phyloP scores from a whole-genome alignment of 2,113 vertebrate species.

The Thryonomys swinderianus region DNA sequence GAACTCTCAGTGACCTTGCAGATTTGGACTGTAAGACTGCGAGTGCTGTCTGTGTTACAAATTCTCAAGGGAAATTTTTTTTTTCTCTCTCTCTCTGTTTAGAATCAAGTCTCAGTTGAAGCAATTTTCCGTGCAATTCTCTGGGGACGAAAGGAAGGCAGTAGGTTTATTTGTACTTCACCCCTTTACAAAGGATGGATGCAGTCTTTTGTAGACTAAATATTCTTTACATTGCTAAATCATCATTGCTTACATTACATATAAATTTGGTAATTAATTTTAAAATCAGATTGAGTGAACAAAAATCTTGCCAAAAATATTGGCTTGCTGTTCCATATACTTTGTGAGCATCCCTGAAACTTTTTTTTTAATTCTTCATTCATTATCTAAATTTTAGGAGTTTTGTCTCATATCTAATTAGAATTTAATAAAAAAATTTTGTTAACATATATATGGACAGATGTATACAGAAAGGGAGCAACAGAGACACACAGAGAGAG shows the following conservation, averaged over 20 bases:
- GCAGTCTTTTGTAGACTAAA: neutral
- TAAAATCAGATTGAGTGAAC: neutral
- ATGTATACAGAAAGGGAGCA: neutral
- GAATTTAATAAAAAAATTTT: neutral
- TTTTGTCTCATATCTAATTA: neutral
- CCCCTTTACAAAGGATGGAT: neutral
- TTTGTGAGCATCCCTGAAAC: neutral
- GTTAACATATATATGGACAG: neutral
- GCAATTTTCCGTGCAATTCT: slow-evolving; percentile 44
- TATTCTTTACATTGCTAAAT: neutral
- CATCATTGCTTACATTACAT: neutral
- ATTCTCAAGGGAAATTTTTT: neutral
- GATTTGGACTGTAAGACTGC: neutral
- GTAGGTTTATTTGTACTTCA: neutral
- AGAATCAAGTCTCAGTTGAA: slow-evolving; percentile 10
- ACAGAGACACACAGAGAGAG: too few relatives aligned
- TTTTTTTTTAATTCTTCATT: neutral
- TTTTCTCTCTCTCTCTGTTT: neutral
- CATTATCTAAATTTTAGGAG: neutral
- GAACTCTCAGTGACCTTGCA: neutral
- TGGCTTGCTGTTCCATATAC: neutral
- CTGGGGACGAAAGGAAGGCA: neutral
- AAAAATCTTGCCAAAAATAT: neutral
- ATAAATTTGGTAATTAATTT: neutral
- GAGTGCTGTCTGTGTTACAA: neutral